Base-by-base conservation (phyloP, 1,140 invertebrate species). In the Fopius arisanus region DNA sequence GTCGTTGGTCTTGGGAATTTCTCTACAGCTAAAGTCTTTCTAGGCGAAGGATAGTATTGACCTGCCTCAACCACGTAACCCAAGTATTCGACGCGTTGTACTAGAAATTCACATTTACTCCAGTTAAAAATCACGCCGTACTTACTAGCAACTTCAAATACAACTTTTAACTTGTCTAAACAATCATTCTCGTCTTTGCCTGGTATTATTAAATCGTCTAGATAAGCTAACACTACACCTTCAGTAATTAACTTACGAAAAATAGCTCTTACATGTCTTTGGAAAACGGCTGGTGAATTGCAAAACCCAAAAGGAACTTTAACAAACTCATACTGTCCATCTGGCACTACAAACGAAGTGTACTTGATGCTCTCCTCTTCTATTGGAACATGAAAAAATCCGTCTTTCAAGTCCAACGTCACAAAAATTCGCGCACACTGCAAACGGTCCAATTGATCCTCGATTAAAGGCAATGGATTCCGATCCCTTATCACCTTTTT, bases 271-370 rank as follows among this genome's bases (percentile, higher is more conserved):
- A 85, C 80, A 19, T 81, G 40, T 74, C 78, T 63, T 37, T 82
- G n/a, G n/a, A n/a, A n/a, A n/a, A n/a, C n/a, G n/a, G n/a, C n/a
- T n/a, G n/a, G n/a, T n/a, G n/a, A n/a, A 76, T 82, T 83, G 14
- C 68, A 73, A 0, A 87, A 69, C 9, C 84, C 86, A 73, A 84
- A 86, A 2, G 84, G 83, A 21, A 86, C 69, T 21, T 73, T 74
- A 9, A 54, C n/a, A 67, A 77, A 86, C 62, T 86, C 70, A 62
- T 70, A 87, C 7, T 80, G 72, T 3, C 79, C 79, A 26, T 80
- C 78, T 4, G 72, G 72, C 6, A 37, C 19, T 2, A 74, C 66
- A 62, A 74, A 74, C 19, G 65, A 26, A 33, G 33, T 71, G 19
- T 63, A 71, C 16, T 71, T 71, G 12, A 37, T 19, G 40, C 69